A percentile compares a stretch with the other conserved stretches of the same genome.
Evolutionary conservation across 1,140 invertebrate genomes (phyloP).

Genomic region (Orchestia grillus): DNA sequence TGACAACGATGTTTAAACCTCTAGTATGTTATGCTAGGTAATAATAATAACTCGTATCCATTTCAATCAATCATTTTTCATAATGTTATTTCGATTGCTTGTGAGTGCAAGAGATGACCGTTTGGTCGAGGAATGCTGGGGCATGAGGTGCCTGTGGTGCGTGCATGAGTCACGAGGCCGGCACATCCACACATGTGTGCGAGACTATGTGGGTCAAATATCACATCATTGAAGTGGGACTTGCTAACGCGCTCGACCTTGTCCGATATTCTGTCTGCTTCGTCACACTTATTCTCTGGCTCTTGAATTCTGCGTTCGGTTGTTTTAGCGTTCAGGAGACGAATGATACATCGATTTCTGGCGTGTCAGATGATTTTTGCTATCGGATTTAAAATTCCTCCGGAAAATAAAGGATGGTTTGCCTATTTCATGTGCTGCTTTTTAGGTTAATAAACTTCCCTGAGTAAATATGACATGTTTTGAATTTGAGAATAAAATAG

Average conservation of each 20-base stretch:
- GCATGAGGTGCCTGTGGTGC: background rate
- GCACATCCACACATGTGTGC: background rate
- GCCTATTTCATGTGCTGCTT: background rate
- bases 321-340: background rate
- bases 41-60: too few species aligned
- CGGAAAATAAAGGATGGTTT: background rate
- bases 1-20: too few species aligned
- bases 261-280: background rate
- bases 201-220: background rate
- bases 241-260: background rate
- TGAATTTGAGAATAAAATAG: too few species aligned
- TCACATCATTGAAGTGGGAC: background rate
- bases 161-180: background rate
- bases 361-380: background rate
- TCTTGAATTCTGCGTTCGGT: background rate
- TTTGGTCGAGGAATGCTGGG: background rate
- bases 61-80: too few species aligned
- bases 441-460: background rate
- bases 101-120: background rate
- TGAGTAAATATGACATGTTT: background rate
- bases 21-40: too few species aligned
- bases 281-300: background rate
- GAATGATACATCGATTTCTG: background rate
- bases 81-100: too few species aligned
- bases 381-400: background rate